A percentile compares a stretch with the other conserved stretches of the same genome.
phyloP scores from a whole-genome alignment of 1,140 invertebrate genomes.

The Potamilus streckersoni region DNA sequence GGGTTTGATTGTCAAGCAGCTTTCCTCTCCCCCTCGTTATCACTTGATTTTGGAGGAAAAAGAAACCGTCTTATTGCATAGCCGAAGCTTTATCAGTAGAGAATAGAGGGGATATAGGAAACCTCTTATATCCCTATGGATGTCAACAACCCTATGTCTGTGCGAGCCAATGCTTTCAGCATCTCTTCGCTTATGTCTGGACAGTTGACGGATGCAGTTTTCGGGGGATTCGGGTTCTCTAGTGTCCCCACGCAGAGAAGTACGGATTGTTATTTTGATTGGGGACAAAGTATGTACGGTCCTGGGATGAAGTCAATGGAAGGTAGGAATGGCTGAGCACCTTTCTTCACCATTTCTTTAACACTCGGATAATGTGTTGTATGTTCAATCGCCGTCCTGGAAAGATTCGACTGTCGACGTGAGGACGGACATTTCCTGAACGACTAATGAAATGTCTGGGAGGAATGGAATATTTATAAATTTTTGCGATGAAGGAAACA shows the following conservation, averaged over 20 bases:
- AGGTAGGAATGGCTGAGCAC: conserved; percentile 34
- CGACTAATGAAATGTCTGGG: neutral
- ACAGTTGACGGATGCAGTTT: conserved; percentile 26
- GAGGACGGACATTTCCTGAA: neutral
- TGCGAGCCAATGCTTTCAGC: conserved; percentile 34
- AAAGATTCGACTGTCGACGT: neutral
- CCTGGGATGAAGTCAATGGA: conserved; percentile 53
- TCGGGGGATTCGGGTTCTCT: conserved; percentile 28
- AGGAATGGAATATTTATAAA: no score
- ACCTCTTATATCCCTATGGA: conserved; percentile 24
- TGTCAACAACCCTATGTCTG: conserved; percentile 18
- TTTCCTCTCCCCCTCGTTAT: conserved; percentile 14
- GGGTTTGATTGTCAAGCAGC: conserved; percentile 17
- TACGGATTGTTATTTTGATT: conserved; percentile 57
- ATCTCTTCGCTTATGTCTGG: conserved; percentile 29
- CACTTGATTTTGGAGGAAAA: conserved; percentile 11
- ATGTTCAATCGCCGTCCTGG: neutral
- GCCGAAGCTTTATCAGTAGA: conserved; percentile 2
- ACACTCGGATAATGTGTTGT: neutral
- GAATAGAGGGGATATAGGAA: conserved; percentile 12
- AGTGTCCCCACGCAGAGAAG: conserved; percentile 42
- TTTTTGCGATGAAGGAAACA: no score
- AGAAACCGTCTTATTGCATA: conserved; percentile 1
- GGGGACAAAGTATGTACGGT: conserved; percentile 39
- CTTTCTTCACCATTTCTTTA: neutral